Evolutionary conservation across 2,888 invertebrate species (phyloP), one percentile per base, ranked within the genome.

Genomic region (Archaeoteleia sp.): DNA sequence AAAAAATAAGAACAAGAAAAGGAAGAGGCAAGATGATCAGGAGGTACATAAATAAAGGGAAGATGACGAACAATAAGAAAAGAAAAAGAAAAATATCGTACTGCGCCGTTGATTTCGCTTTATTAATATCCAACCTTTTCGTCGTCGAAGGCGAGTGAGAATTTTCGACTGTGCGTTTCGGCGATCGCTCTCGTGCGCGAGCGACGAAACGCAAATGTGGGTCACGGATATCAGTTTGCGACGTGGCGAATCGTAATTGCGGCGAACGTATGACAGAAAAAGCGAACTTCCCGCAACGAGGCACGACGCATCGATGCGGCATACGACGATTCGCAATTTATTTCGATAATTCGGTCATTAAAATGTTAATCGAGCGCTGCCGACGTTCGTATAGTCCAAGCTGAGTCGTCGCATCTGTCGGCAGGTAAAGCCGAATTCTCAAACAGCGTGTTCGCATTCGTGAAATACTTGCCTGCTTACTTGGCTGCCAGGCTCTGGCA

Each of bases 281-380:
- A 51, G 51, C 25, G 14, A 48, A 53, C 53, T 61, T 53, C 46
- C 66, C 58, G 60, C 12, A 39, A 27, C 27, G 37, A 51, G 23
- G 14, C 34, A 1, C 14, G 17, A 13, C 27, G 12, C 4, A 6
- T 14, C 30, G 7, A 7, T 10, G 25, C 53, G 34, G 29, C 40
- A 15, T 29, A 23, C 61, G 58, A 45, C 30, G 57, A 54, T 29
- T 54, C 42, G 60, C 70, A 71, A 72, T 81, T 80, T 79, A 78
- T 82, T 79, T 77, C 79, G 78, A 81, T 82, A 81, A 82, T 82
- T 80, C 76, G 75, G 73, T 74, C 78, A 75, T 81, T 81, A 78
- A 80, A 79, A 80, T 79, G 80, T 76, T 79, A 78, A 79, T 81
- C 77, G 78, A 75, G 67, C 55, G 70, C 67, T 53, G 53, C 58